A percentile compares a stretch with the other conserved stretches of the same genome.
Evolutionary conservation across 2,797 vertebrate genomes (phyloP).

Genomic region (Aphelocoma californica): DNA sequence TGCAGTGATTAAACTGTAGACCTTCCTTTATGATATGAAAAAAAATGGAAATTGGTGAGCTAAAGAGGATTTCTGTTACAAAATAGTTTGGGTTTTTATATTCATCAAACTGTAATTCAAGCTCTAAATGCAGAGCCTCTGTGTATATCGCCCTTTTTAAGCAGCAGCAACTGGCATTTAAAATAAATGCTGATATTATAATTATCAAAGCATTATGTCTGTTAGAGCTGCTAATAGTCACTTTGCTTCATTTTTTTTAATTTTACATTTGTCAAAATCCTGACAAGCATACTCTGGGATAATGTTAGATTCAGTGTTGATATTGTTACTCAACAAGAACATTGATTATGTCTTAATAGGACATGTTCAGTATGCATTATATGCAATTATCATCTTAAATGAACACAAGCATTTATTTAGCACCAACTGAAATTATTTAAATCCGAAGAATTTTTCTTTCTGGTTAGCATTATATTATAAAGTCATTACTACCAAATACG

Average conservation of each 20-base stretch:
- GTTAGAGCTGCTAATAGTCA: slow-evolving; percentile 27
- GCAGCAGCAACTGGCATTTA: slow-evolving; percentile 5
- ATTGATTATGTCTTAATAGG: slow-evolving; percentile 45
- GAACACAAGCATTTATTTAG: slow-evolving; percentile 30
- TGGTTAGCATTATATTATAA: neutral
- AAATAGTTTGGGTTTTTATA: slow-evolving; percentile 14
- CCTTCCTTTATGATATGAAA: slow-evolving; percentile 2
- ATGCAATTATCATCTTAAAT: slow-evolving; percentile 37
- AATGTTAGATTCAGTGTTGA: slow-evolving; percentile 28
- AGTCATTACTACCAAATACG: neutral
- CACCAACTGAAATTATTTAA: slow-evolving; percentile 15
- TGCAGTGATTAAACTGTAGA: slow-evolving; percentile 35
- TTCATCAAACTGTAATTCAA: slow-evolving; percentile 36
- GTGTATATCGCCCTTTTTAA: neutral
- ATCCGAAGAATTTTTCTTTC: neutral
- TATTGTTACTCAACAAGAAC: slow-evolving; percentile 50
- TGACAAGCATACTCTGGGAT: neutral
- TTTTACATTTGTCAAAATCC: slow-evolving; percentile 36
- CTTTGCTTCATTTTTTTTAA: neutral
- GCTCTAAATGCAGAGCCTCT: neutral
- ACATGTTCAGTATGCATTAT: neutral
- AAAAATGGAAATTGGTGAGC: slow-evolving; percentile 12
- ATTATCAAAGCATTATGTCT: slow-evolving; percentile 38
- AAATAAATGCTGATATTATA: slow-evolving; percentile 49
- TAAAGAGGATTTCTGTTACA: slow-evolving; percentile 2